Evolutionary conservation across 2,113 vertebrate genomes (phyloP).

Genomic region (Entomyzon cyanotis): DNA sequence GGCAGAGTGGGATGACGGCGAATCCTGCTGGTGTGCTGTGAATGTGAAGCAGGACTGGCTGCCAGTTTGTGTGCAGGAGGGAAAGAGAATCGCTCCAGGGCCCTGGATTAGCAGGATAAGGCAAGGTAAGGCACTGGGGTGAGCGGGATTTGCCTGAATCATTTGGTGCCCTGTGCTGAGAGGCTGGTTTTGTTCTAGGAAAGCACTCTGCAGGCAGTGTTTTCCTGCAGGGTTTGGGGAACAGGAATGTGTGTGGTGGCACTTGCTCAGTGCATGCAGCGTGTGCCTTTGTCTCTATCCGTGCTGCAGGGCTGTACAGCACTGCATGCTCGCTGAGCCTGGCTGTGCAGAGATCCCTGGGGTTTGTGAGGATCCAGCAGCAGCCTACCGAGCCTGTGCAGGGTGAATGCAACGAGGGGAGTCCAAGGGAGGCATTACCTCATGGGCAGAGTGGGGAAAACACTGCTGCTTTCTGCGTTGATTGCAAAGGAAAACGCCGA

Average conservation of each 20-base stretch:
- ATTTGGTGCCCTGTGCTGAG: not conserved
- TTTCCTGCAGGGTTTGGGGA: conserved; percentile 1
- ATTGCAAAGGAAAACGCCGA: not conserved
- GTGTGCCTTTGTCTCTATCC: conserved; percentile 52
- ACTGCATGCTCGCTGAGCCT: not conserved
- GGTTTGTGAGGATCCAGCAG: not conserved
- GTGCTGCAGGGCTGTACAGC: not conserved
- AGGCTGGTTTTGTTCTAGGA: not conserved
- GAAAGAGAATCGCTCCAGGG: not conserved
- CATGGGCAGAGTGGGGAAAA: not conserved
- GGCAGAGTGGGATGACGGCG: conserved; percentile 61
- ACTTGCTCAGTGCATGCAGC: conserved; percentile 5
- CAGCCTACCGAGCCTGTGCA: not conserved
- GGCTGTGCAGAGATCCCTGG: not conserved
- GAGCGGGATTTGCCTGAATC: not conserved
- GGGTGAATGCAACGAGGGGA: not conserved
- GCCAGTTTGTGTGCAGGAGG: conserved; percentile 48
- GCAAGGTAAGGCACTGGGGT: conserved; percentile 50
- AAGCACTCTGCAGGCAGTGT: not conserved
- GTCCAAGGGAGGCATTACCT: not conserved
- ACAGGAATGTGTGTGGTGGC: not conserved
- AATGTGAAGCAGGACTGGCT: conserved; percentile 65
- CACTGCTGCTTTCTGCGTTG: not conserved
- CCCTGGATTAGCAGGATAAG: not conserved
- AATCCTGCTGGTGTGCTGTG: conserved; percentile 58